A percentile compares a stretch with the other conserved stretches of the same genome.
Conservation (phyloP, 2,888 invertebrate species). For the Cremastinae sp. region DNA sequence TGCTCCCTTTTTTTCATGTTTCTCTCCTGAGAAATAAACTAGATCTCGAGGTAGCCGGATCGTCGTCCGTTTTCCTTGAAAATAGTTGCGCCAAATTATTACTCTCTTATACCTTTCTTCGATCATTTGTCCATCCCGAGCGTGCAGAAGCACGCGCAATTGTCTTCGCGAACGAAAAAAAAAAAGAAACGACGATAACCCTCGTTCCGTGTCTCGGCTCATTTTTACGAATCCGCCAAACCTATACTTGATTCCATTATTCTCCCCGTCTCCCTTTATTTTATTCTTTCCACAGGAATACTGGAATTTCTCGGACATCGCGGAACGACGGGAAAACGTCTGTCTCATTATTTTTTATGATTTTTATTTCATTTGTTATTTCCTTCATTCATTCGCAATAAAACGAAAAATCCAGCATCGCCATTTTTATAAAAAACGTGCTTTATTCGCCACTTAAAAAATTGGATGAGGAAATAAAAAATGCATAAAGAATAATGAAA, state of each 20-base stretch:
- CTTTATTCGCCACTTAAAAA: too few species aligned
- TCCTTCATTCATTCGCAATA: too few species aligned
- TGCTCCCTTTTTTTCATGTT: neutral
- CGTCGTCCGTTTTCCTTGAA: constrained; percentile 5
- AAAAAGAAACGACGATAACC: neutral
- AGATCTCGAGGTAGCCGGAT: constrained; percentile 10
- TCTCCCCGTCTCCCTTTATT: neutral
- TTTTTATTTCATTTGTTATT: neutral
- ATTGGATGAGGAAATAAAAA: too few species aligned
- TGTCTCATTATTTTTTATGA: neutral
- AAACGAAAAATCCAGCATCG: too few species aligned
- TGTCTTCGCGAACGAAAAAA: neutral
- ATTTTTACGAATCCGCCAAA: neutral
- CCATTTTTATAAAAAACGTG: too few species aligned
- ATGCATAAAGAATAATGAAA: too few species aligned
- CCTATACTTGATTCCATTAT: neutral
- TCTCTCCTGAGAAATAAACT: constrained; percentile 5
- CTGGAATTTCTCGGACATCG: neutral
- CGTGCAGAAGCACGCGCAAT: too few species aligned
- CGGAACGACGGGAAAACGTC: too few species aligned
- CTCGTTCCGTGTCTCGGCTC: neutral
- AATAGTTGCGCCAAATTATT: constrained; percentile 17
- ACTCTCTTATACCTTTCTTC: neutral
- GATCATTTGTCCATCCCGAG: neutral
- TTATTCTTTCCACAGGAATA: neutral